Evolutionary conservation across 1,140 invertebrate genomes (phyloP), one percentile per base, ranked within the genome.

Genomic region (Drosophila sechellia): DNA sequence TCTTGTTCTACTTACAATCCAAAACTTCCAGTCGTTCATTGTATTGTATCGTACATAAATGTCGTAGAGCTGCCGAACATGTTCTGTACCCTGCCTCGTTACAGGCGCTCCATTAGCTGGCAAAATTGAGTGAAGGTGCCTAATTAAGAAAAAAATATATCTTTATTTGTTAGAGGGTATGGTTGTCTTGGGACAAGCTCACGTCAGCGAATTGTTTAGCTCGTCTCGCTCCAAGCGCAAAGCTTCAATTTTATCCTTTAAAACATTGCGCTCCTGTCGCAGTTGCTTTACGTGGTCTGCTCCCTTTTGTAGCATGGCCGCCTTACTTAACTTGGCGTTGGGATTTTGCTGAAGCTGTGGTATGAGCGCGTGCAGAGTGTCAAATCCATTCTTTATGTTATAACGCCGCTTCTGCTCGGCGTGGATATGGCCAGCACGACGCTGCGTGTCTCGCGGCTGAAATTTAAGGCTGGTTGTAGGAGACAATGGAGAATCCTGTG

Each of bases 321-420:
- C 98, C 94, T 99, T 99, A 93, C 96, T 97, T 66, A 97, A 94
- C 95, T 99, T 99, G 1, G 96, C 95, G 91, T 96, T 97, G 4
- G 97, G 96, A 93, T 97, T 98, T 81, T 97, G 95, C 92, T 95
- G 96, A 12, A 99, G 94, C 70, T 97, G 96, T 15, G 98, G 98
- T 90, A 99, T 98, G n/a, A 99, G 94, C 63, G 95, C 95, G 92
- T 98, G 97, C 57, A 99, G 94, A 91, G 96, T 96, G 92, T 99
- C 98, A 93, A 99, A 99, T 25, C 98, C 98, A 93, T 97, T 98
- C 94, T 99, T 99, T 75, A 99, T 99, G 91, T 99, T 99, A 91
- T 97, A 98, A 40, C 98, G 94, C 35, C 99, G 94, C 92, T 99
- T 99, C 93, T 99, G 98, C 92, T 99, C 99, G 0, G 98, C 98